Evolutionary conservation across 2,888 invertebrate genomes (phyloP), one percentile per base, ranked within the genome.

Genomic region (Criorhina ranunculi): DNA sequence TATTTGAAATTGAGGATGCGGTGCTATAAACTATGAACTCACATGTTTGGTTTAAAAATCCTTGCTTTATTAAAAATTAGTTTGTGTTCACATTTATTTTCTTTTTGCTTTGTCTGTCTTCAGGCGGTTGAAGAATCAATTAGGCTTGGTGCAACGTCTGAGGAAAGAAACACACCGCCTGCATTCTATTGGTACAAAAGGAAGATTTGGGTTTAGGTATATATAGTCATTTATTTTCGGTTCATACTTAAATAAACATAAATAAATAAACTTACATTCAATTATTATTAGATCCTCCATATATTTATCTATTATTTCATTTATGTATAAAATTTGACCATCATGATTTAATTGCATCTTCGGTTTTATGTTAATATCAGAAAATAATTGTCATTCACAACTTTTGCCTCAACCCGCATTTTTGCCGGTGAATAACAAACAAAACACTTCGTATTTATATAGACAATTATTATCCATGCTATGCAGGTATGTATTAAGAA

Each of bases 401-500:
- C 9, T 44, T 42, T 60, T 42, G 31, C 24, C 31, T 24, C 9
- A 15, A 15, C 60, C 42, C 44, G 44, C 44, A 60, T 42, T 44
- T 15, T 8, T 12, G 11, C 11, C 4, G n/a, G 6, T 29, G 29
- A 31, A n/a, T 17, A 44, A 8, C 44, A 7, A 24, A 55, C 9
- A 60, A n/a, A 33, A 29, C n/a, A 37, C 12, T 40, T 42, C 1
- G 24, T 6, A 7, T 8, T 42, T 33, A 15, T 12, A 42, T 17
- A 15, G 31, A 1, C 57, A n/a, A 19, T 1, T 42, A 9, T 40
- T 24, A 19, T 15, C 24, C 8, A 12, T 42, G 17, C 5, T 57
- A 57, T 57, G 57, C 57, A 57, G 57, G 57, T 37, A n/a, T n/a
- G n/a, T n/a, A n/a, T n/a, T 33, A 6, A 8, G n/a, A 49, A 49